phyloP scores from a whole-genome alignment of 2,113 vertebrate genomes.

The Amblyopsis rosae region DNA sequence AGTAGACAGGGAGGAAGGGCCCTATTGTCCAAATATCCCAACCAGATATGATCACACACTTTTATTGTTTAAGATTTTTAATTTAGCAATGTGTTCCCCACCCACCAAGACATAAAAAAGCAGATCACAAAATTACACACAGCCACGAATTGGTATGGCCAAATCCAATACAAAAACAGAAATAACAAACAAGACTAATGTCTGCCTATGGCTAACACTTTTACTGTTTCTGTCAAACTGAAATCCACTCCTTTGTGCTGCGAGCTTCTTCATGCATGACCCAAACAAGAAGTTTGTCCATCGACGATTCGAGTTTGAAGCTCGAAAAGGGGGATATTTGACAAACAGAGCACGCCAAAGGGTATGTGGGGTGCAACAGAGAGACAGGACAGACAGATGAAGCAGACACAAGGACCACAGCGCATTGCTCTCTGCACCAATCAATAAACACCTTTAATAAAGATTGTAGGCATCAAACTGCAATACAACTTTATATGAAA shows the following conservation, averaged over 20 bases:
- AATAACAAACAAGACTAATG: background rate
- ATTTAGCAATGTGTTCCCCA: background rate
- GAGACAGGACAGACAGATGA: constrained; percentile 80
- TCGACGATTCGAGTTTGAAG: background rate
- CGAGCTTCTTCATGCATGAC: background rate
- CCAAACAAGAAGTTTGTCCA: background rate
- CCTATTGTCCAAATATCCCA: constrained; percentile 97
- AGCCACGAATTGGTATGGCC: background rate
- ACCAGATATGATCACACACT: constrained; percentile 21
- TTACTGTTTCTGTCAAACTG: constrained; percentile 11
- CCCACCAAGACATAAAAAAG: constrained; percentile 8
- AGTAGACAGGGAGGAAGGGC: constrained; percentile 87
- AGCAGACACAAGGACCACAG: constrained; percentile 97
- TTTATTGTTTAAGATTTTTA: constrained; percentile 6
- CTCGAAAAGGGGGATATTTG: constrained; percentile 86
- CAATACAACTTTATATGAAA: constrained; percentile 91
- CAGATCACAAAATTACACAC: constrained; percentile 15
- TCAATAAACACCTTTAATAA: constrained; percentile 97
- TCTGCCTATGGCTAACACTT: no score
- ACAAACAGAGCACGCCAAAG: constrained; percentile 81
- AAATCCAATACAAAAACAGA: background rate
- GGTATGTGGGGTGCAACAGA: constrained; percentile 81
- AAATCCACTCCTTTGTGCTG: constrained; percentile 18
- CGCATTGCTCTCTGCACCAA: constrained; percentile 88
- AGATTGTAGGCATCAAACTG: constrained; percentile 89